phyloP scores from a whole-genome alignment of 2,797 vertebrate genomes.

The Heteromormyrus szaboi region DNA sequence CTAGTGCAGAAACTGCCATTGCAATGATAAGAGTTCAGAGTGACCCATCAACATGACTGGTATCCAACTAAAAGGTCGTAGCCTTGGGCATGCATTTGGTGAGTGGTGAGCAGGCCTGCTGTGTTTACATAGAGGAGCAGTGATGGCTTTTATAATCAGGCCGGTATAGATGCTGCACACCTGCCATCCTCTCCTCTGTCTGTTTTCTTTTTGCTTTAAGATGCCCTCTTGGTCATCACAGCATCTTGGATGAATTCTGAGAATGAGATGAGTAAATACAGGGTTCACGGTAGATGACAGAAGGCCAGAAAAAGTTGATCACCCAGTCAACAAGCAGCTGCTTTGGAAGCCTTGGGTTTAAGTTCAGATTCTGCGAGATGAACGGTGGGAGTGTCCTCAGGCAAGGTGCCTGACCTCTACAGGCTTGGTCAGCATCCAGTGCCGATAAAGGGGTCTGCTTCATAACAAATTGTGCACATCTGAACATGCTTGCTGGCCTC shows the following conservation, averaged over 20 bases:
- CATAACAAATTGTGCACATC: background rate
- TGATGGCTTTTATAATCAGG: background rate
- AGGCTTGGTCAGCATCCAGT: background rate
- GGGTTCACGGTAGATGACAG: background rate
- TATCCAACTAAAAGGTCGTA: background rate
- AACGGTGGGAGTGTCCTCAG: background rate
- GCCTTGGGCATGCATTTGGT: background rate
- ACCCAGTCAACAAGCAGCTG: background rate
- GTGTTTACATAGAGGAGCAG: background rate
- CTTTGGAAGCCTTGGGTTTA: background rate
- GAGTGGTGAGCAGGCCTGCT: background rate
- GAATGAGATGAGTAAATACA: background rate
- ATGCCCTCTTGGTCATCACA: background rate
- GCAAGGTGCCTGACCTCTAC: background rate
- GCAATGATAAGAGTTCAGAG: background rate
- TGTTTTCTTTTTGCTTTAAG: background rate
- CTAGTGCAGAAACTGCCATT: background rate
- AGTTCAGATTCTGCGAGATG: background rate
- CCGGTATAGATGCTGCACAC: background rate
- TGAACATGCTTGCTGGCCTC: background rate
- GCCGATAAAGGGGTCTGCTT: background rate
- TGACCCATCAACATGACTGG: background rate
- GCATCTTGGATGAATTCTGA: background rate
- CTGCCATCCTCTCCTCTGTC: background rate
- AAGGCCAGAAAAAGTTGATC: background rate